These are phyloP conservation scores for Syrista parreyssii DNA, from an alignment of 2,888 invertebrate genomes.

Conservation along the genomic window DNA sequence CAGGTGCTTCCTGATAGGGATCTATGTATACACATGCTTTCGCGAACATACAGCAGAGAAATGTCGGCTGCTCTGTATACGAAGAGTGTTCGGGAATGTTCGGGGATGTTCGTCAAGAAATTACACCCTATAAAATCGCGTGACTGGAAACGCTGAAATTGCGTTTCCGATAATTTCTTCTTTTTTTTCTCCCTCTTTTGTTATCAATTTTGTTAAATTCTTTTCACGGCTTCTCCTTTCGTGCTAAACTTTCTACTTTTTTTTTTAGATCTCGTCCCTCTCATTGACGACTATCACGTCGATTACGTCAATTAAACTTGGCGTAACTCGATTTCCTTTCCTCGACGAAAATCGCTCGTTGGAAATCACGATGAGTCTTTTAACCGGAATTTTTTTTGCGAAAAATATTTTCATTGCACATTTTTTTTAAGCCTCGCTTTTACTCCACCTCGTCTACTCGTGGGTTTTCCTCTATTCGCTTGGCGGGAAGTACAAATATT, in stretches of 20 bases:
- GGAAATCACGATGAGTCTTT: not conserved
- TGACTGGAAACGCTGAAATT: not conserved
- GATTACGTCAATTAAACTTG: not conserved
- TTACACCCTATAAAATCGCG: not conserved
- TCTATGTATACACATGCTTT: not conserved
- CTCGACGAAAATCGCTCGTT: not conserved
- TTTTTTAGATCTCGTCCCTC: not conserved
- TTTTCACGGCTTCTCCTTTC: not conserved
- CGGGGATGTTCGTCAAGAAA: not conserved
- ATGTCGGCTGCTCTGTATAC: not conserved
- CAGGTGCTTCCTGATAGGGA: not conserved
- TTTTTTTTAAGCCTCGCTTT: not conserved
- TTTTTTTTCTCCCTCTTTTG: fast-evolving
- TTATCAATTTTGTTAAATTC: not conserved
- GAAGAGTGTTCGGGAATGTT: not conserved
- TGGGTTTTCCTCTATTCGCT: too few species aligned
- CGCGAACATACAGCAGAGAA: not conserved
- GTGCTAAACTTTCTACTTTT: not conserved
- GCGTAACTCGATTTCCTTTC: not conserved
- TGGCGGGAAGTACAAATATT: too few species aligned
- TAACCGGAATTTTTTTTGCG: not conserved
- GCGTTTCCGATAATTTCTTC: not conserved
- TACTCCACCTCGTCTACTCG: too few species aligned
- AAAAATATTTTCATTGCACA: not conserved
- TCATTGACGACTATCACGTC: not conserved